Evolutionary conservation across 2,888 invertebrate genomes (phyloP).

Genomic region (Fragum sueziense): DNA sequence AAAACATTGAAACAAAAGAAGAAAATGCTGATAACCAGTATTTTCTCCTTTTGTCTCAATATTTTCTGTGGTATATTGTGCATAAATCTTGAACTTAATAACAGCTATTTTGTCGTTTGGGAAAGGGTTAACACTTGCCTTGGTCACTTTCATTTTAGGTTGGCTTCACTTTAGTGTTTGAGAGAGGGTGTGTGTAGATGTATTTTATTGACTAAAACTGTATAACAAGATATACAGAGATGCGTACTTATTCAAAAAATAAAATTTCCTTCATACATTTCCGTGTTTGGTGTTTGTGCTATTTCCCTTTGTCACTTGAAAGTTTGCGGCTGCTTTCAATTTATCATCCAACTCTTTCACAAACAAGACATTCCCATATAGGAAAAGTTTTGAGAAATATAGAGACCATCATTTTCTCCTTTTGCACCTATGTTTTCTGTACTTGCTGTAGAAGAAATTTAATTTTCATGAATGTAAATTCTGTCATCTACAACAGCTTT

Average conservation of each 20-base stretch:
- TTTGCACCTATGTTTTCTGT: too few relatives aligned
- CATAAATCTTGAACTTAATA: background rate
- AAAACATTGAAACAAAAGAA: background rate
- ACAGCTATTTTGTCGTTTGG: too few relatives aligned
- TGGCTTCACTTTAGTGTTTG: background rate
- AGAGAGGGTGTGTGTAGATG: background rate
- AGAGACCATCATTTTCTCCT: too few relatives aligned
- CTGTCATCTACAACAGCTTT: too few relatives aligned
- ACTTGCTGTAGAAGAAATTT: too few relatives aligned
- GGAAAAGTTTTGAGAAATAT: too few relatives aligned
- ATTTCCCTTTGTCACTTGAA: too few relatives aligned
- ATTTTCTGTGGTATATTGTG: too few relatives aligned
- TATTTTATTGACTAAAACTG: constrained; percentile 39
- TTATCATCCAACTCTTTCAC: too few relatives aligned
- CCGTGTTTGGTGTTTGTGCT: background rate
- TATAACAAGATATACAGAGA: constrained; percentile 45
- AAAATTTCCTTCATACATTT: constrained; percentile 48
- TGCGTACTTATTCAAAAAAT: constrained; percentile 48
- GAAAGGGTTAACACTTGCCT: background rate
- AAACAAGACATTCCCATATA: too few relatives aligned
- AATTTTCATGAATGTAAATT: too few relatives aligned
- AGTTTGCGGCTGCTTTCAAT: too few relatives aligned
- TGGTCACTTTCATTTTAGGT: background rate
- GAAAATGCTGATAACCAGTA: background rate
- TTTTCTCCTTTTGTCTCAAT: background rate